phyloP scores from a whole-genome alignment of 1,140 invertebrate genomes.

The Kradibia gibbosae region DNA sequence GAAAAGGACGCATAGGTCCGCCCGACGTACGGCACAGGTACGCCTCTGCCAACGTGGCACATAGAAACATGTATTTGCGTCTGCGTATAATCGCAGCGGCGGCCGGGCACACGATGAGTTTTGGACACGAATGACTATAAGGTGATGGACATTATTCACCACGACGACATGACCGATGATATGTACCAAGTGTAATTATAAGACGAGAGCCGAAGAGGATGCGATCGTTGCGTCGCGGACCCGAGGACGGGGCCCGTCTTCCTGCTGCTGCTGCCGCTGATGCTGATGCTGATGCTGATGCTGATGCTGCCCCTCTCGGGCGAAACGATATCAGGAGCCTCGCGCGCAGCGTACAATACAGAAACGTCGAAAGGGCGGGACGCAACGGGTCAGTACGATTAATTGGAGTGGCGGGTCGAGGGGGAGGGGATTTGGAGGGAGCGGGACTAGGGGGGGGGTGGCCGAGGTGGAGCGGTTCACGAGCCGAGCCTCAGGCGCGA shows the following conservation, averaged over 20 bases:
- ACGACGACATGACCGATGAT: conserved; percentile 64
- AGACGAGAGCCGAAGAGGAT: neutral
- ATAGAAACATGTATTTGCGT: neutral
- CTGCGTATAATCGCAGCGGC: conserved; percentile 36
- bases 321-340: neutral
- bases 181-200: conserved; percentile 32
- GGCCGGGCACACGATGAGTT: conserved; percentile 56
- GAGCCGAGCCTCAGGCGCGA: too few species aligned
- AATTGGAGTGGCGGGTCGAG: too few species aligned
- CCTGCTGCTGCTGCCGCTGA: too few species aligned
- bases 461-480: conserved; percentile 19
- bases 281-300: too few species aligned
- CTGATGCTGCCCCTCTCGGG: too few species aligned
- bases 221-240: conserved; percentile 53
- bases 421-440: too few species aligned
- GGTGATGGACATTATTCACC: conserved; percentile 69
- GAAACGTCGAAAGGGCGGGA: conserved; percentile 52
- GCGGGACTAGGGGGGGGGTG: conserved; percentile 54
- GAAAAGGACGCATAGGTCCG: conserved; percentile 66
- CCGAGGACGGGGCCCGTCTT: conserved; percentile 31
- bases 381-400: conserved; percentile 58
- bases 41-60: conserved; percentile 68
- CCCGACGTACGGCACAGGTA: conserved; percentile 50
- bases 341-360: conserved; percentile 6
- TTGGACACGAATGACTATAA: conserved; percentile 72